Percentiles rank a stretch among this genome's conserved stretches.
Conservation (phyloP, 2,888 invertebrate species). For the Lamellibrachia satsuma region DNA sequence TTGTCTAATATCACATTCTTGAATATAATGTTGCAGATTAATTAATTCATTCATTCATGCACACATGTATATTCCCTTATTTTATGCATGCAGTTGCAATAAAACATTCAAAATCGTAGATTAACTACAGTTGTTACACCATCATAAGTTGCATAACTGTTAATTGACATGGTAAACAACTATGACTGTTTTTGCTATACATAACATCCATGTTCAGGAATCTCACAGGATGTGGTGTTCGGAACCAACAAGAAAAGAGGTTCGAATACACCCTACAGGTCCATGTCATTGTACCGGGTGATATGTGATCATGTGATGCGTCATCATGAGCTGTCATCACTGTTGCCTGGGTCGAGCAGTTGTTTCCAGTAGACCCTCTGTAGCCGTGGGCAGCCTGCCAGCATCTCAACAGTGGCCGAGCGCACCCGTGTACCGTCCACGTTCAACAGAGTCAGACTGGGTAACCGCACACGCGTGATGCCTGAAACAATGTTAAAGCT, state of each 20-base stretch:
- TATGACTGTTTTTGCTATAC: not conserved
- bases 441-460: slow-evolving; percentile 52
- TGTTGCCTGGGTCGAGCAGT: not conserved
- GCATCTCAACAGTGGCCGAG: slow-evolving; percentile 27
- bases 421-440: slow-evolving; percentile 55
- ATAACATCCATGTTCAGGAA: not conserved
- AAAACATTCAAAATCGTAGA: not conserved
- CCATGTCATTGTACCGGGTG: not conserved
- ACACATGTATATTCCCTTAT: not conserved
- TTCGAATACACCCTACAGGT: not conserved
- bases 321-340: slow-evolving; percentile 12
- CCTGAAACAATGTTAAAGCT: slow-evolving; percentile 41
- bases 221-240: not conserved
- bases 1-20: not conserved
- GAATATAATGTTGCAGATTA: not conserved
- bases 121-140: not conserved
- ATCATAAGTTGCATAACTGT: not conserved
- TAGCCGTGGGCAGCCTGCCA: slow-evolving; percentile 19
- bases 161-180: not conserved
- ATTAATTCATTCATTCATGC: not conserved
- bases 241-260: not conserved
- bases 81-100: not conserved
- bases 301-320: not conserved
- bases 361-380: not conserved
- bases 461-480: slow-evolving; percentile 46